Conservation (phyloP, 2,113 vertebrate species). For the Heterotilapia buettikoferi region DNA sequence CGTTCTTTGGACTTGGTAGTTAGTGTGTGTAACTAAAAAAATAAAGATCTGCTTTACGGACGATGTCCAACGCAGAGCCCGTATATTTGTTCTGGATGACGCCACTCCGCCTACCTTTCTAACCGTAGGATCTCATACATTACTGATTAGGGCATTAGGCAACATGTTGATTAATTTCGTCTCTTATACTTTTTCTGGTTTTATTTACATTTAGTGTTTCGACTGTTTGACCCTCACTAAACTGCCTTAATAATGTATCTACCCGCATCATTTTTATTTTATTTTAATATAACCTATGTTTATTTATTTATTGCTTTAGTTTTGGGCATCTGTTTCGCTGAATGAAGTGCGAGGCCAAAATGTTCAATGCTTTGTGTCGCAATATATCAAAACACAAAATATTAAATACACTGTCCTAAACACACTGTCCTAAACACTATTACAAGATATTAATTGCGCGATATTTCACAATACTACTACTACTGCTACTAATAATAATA, state of each 20-base stretch:
- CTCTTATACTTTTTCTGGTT: not conserved
- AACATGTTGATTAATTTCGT: not conserved
- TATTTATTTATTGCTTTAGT: not conserved
- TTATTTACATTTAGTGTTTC: not conserved
- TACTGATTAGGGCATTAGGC: not conserved
- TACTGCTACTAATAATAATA: rapidly evolving
- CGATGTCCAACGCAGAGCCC: not conserved
- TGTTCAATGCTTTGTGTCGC: not conserved
- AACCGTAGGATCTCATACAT: not conserved
- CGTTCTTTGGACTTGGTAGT: slow-evolving; percentile 36
- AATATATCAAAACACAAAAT: not conserved
- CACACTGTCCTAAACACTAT: not conserved
- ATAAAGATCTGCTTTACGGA: slow-evolving; percentile 5
- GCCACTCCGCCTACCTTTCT: not conserved
- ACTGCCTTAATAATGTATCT: not conserved
- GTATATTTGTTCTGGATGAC: not conserved
- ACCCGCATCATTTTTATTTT: not conserved
- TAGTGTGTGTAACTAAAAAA: not conserved
- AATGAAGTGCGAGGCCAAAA: not conserved
- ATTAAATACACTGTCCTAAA: not conserved
- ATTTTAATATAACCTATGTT: not conserved
- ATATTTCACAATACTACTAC: not conserved
- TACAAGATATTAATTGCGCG: not conserved
- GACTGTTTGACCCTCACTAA: not conserved
- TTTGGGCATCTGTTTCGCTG: not conserved